phyloP scores from a whole-genome alignment of 2,888 invertebrate species.

The Sylvicola cinctus region DNA sequence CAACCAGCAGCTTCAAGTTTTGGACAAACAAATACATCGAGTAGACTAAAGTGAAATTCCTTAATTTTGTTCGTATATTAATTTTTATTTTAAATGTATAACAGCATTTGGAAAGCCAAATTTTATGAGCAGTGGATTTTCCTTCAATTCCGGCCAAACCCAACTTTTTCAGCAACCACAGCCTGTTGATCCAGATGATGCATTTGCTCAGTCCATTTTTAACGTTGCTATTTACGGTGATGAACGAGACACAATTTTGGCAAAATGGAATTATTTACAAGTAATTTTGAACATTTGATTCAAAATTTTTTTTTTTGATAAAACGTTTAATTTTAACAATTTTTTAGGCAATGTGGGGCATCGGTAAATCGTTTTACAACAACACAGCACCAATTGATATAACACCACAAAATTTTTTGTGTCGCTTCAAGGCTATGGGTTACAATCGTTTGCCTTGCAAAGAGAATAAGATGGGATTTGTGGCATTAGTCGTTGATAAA shows the following conservation, averaged over 20 bases:
- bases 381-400: slow-evolving; percentile 59
- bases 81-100: too few species aligned
- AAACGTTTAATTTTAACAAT: not conserved
- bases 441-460: slow-evolving; percentile 73
- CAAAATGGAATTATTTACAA: slow-evolving; percentile 89
- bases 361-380: slow-evolving; percentile 58
- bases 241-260: slow-evolving; percentile 81
- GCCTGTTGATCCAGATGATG: slow-evolving; percentile 40
- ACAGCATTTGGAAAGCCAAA: slow-evolving; percentile 12
- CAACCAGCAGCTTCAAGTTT: slow-evolving; percentile 17
- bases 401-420: slow-evolving; percentile 74
- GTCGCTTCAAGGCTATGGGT: slow-evolving; percentile 85
- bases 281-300: too few species aligned
- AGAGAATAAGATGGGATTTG: slow-evolving; percentile 80
- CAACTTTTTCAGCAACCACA: slow-evolving; percentile 29
- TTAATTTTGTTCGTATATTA: slow-evolving; percentile 1
- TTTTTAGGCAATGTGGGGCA: slow-evolving; percentile 27
- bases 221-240: slow-evolving; percentile 78
- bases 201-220: slow-evolving; percentile 50
- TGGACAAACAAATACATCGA: slow-evolving; percentile 25
- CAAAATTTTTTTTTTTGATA: slow-evolving; percentile 1
- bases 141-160: too few species aligned
- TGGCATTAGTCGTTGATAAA: slow-evolving; percentile 68
- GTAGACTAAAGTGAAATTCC: slow-evolving; percentile 1
- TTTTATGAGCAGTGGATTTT: too few species aligned